Percentiles rank a stretch among this genome's conserved stretches.
Conservation (phyloP, 2,113 vertebrate genomes). For the Cryptomyrus ogoouensis region DNA sequence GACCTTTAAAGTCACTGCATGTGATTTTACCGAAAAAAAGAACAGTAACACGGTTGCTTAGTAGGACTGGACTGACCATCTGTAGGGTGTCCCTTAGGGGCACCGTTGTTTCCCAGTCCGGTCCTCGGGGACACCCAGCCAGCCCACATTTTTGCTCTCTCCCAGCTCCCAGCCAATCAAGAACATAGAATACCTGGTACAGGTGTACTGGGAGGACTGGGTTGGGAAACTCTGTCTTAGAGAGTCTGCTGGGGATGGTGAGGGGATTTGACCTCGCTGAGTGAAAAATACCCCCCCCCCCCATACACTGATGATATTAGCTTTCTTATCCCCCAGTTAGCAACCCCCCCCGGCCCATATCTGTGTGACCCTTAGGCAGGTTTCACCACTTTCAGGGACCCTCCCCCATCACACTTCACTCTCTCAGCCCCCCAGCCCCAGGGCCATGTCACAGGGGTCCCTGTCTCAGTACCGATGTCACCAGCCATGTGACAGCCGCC, state of each 20-base stretch:
- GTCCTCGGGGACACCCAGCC: not conserved
- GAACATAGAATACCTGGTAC: not conserved
- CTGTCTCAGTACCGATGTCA: conserved; percentile 38
- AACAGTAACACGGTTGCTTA: not conserved
- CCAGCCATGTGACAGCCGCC: conserved; percentile 31
- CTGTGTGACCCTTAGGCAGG: not conserved
- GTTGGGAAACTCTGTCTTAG: not conserved
- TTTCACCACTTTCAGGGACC: not conserved
- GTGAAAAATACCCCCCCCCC: not conserved
- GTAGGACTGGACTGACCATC: not conserved
- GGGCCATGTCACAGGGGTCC: conserved; percentile 44
- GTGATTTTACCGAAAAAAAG: not conserved
- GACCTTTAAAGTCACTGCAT: not conserved
- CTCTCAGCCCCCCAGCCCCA: conserved; percentile 49
- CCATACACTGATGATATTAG: not conserved
- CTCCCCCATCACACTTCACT: conserved; percentile 35
- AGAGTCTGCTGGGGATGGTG: not conserved
- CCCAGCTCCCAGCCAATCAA: not conserved
- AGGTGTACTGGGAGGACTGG: not conserved
- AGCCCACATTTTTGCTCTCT: not conserved
- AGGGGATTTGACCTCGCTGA: not conserved
- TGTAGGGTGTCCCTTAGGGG: not conserved
- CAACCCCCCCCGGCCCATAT: not conserved
- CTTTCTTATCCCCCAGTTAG: not conserved
- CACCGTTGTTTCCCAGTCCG: not conserved